These are phyloP conservation scores for Pygathrix nemaeus DNA, from an alignment of 2,113 vertebrate species.

Conservation along the genomic window DNA sequence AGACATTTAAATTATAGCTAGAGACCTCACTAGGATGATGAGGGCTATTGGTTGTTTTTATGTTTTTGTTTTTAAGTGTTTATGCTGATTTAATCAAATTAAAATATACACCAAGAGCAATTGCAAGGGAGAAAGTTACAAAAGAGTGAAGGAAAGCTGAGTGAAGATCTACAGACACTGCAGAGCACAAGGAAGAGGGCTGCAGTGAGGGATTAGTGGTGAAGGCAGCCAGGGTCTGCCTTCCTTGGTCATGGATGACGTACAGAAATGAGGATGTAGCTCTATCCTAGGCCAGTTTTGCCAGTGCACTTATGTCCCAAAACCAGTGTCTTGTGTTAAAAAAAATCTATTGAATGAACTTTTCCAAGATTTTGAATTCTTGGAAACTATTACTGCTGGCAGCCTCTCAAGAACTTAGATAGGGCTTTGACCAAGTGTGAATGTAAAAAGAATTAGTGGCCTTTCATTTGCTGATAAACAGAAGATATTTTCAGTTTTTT, in stretches of 20 bases:
- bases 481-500: background rate
- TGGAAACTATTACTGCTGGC: background rate
- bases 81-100: background rate
- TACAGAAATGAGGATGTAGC: background rate
- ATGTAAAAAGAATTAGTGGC: background rate
- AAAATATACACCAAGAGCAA: background rate
- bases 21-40: background rate
- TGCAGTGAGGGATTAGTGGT: background rate
- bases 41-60: background rate
- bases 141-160: background rate
- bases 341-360: background rate
- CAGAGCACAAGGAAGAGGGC: background rate
- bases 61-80: background rate
- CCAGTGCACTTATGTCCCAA: background rate
- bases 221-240: background rate
- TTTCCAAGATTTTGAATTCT: conserved; percentile 14
- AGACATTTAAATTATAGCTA: background rate
- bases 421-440: background rate
- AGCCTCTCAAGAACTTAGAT: background rate
- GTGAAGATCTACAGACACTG: background rate
- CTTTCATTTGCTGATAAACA: background rate
- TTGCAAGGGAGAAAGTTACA: background rate
- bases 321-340: background rate
- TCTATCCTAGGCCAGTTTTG: background rate
- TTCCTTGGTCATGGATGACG: background rate